Conservation (phyloP, 2,113 vertebrate genomes). For the Tonatia bakeri region DNA sequence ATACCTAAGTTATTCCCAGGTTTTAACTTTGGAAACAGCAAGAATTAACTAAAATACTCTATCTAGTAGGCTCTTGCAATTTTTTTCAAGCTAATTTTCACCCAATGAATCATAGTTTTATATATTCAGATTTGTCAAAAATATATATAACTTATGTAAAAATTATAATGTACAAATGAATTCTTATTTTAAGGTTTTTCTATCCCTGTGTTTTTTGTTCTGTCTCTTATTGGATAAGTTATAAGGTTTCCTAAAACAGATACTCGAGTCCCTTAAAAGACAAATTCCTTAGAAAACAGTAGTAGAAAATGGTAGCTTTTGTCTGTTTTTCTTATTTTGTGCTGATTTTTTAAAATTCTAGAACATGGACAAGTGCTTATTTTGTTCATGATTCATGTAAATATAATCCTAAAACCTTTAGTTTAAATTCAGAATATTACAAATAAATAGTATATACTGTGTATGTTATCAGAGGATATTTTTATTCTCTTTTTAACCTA, state of each 20-base stretch:
- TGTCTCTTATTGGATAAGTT: background rate
- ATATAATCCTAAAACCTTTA: conserved; percentile 14
- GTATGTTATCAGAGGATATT: background rate
- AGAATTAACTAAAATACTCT: background rate
- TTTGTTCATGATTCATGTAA: conserved; percentile 3
- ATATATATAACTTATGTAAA: conserved; percentile 40
- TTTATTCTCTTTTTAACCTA: conserved; percentile 23
- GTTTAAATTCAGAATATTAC: conserved; percentile 35
- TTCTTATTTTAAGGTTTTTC: conserved; percentile 54
- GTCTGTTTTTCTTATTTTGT: conserved; percentile 21
- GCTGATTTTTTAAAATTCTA: conserved; percentile 2
- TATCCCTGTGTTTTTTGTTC: background rate
- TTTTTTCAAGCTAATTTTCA: conserved; percentile 31
- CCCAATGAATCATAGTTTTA: background rate
- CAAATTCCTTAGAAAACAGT: conserved; percentile 6
- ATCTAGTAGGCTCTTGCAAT: background rate
- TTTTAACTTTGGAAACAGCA: conserved; percentile 16
- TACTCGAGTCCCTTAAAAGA: background rate
- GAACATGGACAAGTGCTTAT: background rate
- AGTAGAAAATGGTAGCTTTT: background rate
- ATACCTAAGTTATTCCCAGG: background rate
- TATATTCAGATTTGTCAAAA: background rate
- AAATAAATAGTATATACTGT: conserved; percentile 23
- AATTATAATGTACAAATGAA: conserved; percentile 25
- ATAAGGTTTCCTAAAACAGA: conserved; percentile 14